These are phyloP conservation scores for Adineta ricciae DNA, from an alignment of 2,888 invertebrate species.

Conservation along the genomic window DNA sequence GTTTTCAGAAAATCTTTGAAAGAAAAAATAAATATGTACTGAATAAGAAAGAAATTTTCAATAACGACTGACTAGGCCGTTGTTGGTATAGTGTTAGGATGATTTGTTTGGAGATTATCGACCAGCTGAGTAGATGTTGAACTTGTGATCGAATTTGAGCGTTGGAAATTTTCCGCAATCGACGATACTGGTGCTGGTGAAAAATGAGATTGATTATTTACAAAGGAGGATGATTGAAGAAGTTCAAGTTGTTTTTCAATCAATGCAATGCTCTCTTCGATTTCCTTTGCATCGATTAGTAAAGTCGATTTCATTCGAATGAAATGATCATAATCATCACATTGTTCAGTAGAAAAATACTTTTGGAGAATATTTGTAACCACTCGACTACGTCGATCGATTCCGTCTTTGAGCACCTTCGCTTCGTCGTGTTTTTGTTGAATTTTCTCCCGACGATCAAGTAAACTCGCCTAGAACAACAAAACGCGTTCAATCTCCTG, in stretches of 20 bases:
- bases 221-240: neutral
- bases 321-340: slow-evolving; percentile 70
- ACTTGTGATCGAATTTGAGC: neutral
- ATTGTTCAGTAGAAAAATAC: slow-evolving; percentile 60
- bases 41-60: neutral
- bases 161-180: neutral
- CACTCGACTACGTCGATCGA: slow-evolving; percentile 65
- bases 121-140: neutral
- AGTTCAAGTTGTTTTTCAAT: slow-evolving; percentile 64
- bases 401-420: slow-evolving; percentile 67
- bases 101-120: neutral
- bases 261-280: slow-evolving; percentile 69
- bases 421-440: slow-evolving; percentile 71
- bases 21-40: neutral
- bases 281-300: slow-evolving; percentile 69
- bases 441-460: slow-evolving; percentile 64
- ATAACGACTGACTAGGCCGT: neutral
- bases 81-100: neutral
- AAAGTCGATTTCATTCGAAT: slow-evolving; percentile 76
- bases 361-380: slow-evolving; percentile 61
- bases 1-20: neutral
- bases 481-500: neutral
- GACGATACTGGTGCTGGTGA: neutral
- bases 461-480: slow-evolving; percentile 40
- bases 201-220: neutral